Evolutionary conservation across 2,888 invertebrate genomes (phyloP).

Genomic region (Euzophera pinguis): DNA sequence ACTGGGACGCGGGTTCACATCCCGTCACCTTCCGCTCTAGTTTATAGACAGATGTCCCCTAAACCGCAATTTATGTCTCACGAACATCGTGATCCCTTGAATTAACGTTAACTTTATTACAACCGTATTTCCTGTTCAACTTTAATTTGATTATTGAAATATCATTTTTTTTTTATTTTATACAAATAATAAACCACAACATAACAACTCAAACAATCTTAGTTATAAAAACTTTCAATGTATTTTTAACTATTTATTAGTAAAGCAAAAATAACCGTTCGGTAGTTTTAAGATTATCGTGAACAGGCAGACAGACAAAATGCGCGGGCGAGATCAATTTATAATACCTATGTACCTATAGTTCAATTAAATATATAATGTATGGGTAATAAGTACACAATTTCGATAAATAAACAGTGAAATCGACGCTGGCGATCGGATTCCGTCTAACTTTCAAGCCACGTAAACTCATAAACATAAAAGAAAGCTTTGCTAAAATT

Average conservation of each 20-base stretch:
- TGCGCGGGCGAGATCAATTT: too few relatives aligned
- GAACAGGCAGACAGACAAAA: too few relatives aligned
- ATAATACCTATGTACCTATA: too few relatives aligned
- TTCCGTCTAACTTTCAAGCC: constrained; percentile 40
- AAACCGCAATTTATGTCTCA: constrained; percentile 63
- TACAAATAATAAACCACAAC: too few relatives aligned
- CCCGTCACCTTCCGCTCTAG: constrained; percentile 61
- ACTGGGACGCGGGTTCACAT: constrained; percentile 61
- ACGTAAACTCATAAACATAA: constrained; percentile 58
- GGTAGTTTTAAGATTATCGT: too few relatives aligned
- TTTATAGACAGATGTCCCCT: constrained; percentile 64
- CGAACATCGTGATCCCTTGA: constrained; percentile 35
- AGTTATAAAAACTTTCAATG: too few relatives aligned
- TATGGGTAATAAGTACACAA: not conserved
- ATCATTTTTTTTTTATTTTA: too few relatives aligned
- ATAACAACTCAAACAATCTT: too few relatives aligned
- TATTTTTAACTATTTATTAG: too few relatives aligned
- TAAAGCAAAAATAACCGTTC: too few relatives aligned
- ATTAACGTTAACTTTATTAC: constrained; percentile 31
- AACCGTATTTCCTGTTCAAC: not conserved
- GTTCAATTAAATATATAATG: too few relatives aligned
- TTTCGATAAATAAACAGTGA: not conserved
- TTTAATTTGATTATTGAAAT: too few relatives aligned
- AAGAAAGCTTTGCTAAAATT: constrained; percentile 49
- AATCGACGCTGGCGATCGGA: not conserved